Evolutionary conservation across 2,888 invertebrate genomes (phyloP).

Genomic region (Drosophila nr. medialis): DNA sequence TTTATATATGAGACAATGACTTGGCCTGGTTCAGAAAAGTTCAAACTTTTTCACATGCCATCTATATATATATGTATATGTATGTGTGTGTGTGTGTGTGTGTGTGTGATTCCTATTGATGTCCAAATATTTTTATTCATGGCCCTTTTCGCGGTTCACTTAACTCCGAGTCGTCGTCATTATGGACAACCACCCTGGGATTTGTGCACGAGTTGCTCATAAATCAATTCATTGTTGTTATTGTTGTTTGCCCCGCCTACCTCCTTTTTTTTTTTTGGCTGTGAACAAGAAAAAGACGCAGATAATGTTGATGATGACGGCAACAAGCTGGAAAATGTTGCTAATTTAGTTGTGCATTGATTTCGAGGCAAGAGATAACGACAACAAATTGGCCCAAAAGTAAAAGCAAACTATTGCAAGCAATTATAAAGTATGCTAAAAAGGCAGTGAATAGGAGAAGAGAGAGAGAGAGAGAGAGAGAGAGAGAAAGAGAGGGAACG

Average conservation of each 20-base stretch:
- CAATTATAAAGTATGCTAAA: slow-evolving; percentile 40
- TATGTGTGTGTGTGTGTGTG: slow-evolving; percentile 22
- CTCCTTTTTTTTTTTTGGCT: background rate
- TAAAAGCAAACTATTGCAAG: slow-evolving; percentile 25
- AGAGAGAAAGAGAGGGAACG: slow-evolving; percentile 4
- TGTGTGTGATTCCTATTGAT: slow-evolving; percentile 59
- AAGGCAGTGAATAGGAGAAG: background rate
- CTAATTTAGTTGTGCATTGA: slow-evolving; percentile 63
- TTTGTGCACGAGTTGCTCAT: slow-evolving; percentile 78
- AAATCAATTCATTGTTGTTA: slow-evolving; percentile 81
- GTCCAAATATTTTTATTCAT: slow-evolving; percentile 84
- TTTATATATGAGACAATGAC: slow-evolving; percentile 15
- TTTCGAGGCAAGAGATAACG: slow-evolving; percentile 27
- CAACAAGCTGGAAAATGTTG: slow-evolving; percentile 80
- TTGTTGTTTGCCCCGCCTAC: slow-evolving; percentile 32
- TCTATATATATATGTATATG: slow-evolving; percentile 11
- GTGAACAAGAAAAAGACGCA: slow-evolving; percentile 7
- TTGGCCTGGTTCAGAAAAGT: slow-evolving; percentile 42
- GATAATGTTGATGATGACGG: slow-evolving; percentile 57
- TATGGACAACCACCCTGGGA: slow-evolving; percentile 62
- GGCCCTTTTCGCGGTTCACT: slow-evolving; percentile 84
- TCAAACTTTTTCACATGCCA: slow-evolving; percentile 62
- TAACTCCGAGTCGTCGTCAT: slow-evolving; percentile 73
- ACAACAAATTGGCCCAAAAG: slow-evolving; percentile 53
- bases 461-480: background rate